phyloP scores from a whole-genome alignment of 1,140 invertebrate species.

The Microplitis mediator region DNA sequence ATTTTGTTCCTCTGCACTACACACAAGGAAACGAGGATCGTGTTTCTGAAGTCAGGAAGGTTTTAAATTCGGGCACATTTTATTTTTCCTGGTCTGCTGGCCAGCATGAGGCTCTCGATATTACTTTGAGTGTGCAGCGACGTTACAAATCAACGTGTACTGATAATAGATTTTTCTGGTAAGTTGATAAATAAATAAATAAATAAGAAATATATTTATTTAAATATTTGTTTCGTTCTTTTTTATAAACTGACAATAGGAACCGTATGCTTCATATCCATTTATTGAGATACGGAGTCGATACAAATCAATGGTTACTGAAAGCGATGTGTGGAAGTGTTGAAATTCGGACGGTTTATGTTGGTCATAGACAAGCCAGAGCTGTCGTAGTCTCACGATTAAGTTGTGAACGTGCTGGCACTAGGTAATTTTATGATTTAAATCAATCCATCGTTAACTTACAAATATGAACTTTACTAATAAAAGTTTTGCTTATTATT shows the following conservation, averaged over 20 bases:
- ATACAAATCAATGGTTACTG: slow-evolving; percentile 86
- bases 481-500: slow-evolving; percentile 7
- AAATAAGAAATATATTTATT: not conserved
- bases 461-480: no score
- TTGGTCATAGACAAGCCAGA: slow-evolving; percentile 88
- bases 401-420: slow-evolving; percentile 95
- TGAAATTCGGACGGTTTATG: slow-evolving; percentile 95
- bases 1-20: slow-evolving; percentile 86
- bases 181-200: slow-evolving; percentile 35
- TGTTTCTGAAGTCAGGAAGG: slow-evolving; percentile 79
- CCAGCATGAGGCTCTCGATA: slow-evolving; percentile 71
- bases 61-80: slow-evolving; percentile 95
- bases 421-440: slow-evolving; percentile 63
- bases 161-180: slow-evolving; percentile 97
- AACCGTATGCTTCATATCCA: slow-evolving; percentile 94
- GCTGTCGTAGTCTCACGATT: slow-evolving; percentile 93
- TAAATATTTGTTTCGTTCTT: not conserved
- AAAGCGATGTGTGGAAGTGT: slow-evolving; percentile 96
- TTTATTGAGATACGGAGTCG: slow-evolving; percentile 86
- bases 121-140: slow-evolving; percentile 92
- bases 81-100: slow-evolving; percentile 86
- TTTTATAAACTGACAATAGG: slow-evolving; percentile 60
- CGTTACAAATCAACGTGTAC: slow-evolving; percentile 77
- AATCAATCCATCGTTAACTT: no score
- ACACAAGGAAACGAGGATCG: slow-evolving; percentile 79